Evolutionary conservation across 2,113 vertebrate genomes (phyloP), one percentile per base, ranked within the genome.

Genomic region (Pagrus major): DNA sequence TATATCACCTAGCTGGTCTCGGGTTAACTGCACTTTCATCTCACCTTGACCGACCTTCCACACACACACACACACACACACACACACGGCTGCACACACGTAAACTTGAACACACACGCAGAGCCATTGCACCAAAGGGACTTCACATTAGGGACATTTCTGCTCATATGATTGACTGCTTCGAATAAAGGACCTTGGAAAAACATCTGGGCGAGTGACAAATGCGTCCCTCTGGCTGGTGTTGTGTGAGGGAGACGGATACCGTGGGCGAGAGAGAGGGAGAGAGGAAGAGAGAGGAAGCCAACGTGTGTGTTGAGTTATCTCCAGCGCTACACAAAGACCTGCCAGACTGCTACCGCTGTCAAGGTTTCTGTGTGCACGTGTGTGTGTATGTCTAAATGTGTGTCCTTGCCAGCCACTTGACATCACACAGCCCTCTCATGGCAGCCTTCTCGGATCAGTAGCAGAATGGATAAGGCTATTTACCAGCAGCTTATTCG

Each of bases 171-270:
- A 93, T 91, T 91, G 92, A 93, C 88, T 88, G 85, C 76, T 75
- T 88, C 9, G 77, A 83, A 89, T 88, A 89, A 90, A 91, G 83
- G 90, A 92, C 92, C 91, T 92, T 92, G 91, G 86, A 89, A 92
- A 89, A 92, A 93, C 91, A 93, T 92, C 92, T 93, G 92, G 90
- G 79, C 86, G 70, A 80, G 85, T 92, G 91, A 92, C 88, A 91
- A 90, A 90, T 88, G 42, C 35, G n/a, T 82, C 88, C 91, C 88
- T 66, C 55, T 83, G 83, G 88, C 84, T 89, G 80, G 76, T 15
- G 85, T 80, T 83, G 72, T 84, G 69, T 81, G 85, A 88, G 85
- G 81, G 86, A 87, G 87, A 89, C 83, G 60, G 76, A 86, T 79
- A 86, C 41, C n/a, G 55, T 49, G 42, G n/a, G 27, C 0, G 51